phyloP scores from a whole-genome alignment of 2,888 invertebrate species.

The Nemapogon koenigi region DNA sequence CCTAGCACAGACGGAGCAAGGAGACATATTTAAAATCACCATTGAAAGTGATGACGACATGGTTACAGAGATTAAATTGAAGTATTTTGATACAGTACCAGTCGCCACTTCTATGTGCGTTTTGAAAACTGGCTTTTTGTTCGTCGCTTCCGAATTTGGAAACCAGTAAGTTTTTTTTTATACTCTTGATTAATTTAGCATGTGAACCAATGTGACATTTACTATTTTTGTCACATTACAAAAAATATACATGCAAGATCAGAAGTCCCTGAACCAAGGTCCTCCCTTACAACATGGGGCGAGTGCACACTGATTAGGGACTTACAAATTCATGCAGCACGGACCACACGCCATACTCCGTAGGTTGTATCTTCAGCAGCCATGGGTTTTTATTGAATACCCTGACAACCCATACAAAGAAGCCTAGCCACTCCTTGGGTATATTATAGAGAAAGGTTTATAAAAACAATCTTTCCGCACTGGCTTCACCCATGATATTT shows the following conservation, averaged over 20 bases:
- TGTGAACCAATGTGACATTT: background rate
- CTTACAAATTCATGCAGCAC: too few relatives aligned
- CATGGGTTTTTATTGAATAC: too few relatives aligned
- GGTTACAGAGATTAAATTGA: constrained; percentile 97
- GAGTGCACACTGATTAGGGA: constrained; percentile 69
- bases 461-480: too few relatives aligned
- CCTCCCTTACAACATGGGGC: constrained; percentile 49
- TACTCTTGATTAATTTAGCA: constrained; percentile 1
- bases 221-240: constrained; percentile 27
- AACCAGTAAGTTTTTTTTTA: constrained; percentile 89
- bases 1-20: constrained; percentile 96
- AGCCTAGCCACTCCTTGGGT: too few relatives aligned
- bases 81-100: constrained; percentile 99
- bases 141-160: constrained; percentile 98
- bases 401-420: too few relatives aligned
- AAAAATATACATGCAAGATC: constrained; percentile 44
- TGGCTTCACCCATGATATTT: too few relatives aligned
- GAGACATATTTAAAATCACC: constrained; percentile 91
- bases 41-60: constrained; percentile 97
- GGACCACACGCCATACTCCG: too few relatives aligned
- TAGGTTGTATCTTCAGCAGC: too few relatives aligned
- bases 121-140: constrained; percentile 96
- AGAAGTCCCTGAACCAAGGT: constrained; percentile 70
- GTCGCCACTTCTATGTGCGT: constrained; percentile 98
- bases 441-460: too few relatives aligned